Conservation (phyloP, 2,797 vertebrate genomes). For the Poecilia gillii region DNA sequence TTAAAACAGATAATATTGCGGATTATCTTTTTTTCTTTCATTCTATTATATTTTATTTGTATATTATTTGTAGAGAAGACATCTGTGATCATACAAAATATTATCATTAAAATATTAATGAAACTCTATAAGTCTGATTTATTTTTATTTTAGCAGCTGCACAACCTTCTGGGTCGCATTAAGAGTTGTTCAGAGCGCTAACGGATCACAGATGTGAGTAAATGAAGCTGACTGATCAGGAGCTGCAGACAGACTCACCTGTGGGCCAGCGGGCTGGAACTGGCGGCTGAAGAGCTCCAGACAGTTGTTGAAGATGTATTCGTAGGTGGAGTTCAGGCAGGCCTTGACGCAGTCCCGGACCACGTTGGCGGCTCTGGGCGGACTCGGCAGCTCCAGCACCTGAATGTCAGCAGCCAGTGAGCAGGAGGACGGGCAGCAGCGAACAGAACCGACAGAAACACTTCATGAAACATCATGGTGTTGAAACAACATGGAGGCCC, state of each 20-base stretch:
- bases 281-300: constrained; percentile 93
- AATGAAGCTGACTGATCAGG: background rate
- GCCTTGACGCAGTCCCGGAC: constrained; percentile 96
- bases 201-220: background rate
- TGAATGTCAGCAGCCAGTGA: constrained; percentile 47
- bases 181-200: background rate
- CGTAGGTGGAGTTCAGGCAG: constrained; percentile 96
- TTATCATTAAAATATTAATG: background rate
- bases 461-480: background rate
- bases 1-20: background rate
- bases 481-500: background rate
- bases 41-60: background rate
- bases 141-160: background rate
- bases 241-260: constrained; percentile 65
- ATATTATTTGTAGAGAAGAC: background rate
- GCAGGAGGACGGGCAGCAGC: background rate
- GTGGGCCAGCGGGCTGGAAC: constrained; percentile 83
- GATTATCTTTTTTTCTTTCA: background rate
- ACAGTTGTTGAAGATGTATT: constrained; percentile 98
- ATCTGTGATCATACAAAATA: background rate
- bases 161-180: background rate
- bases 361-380: constrained; percentile 94
- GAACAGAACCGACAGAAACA: background rate
- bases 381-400: constrained; percentile 95
- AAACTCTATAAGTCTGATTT: background rate